Base-by-base conservation (phyloP, 2,797 vertebrate species). In the Psittacula derbiana region DNA sequence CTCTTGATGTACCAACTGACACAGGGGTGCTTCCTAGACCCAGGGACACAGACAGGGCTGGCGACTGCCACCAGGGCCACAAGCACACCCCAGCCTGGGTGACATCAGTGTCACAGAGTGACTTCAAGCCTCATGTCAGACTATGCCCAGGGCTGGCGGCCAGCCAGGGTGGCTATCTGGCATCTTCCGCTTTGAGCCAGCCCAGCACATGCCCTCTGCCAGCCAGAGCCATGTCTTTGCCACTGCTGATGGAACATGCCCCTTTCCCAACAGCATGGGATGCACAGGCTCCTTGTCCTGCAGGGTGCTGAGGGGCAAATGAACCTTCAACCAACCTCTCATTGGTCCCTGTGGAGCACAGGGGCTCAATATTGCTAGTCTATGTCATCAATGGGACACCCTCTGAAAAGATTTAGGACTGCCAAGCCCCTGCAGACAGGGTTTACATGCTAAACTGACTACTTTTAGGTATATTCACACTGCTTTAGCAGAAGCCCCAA, bases 181-280 rank as follows among this genome's bases (percentile, higher is more conserved):
- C 4, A 10, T 36, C n/a, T 93, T 18, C 27, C 2, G 0, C 7
- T 31, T 27, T 1, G 1, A 73, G 27, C 36, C 82, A 90, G 58
- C 19, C 44, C 1, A 2, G 58, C 36, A 64, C 2, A 3, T 60
- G 27, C 17, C n/a, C 66, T 53, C 31, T 73, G 69, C 61, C n/a
- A 64, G 46, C 55, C 41, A 83, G 31, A 62, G 43, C 47, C 2
- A 0, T 0, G 0, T 38, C 75, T 75, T 43, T 78, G 52, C 40
- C 73, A 14, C 50, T 16, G 47, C 15, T 3, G 53, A 65, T 0
- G 1, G 64, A 76, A 49, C 0, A 1, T 49, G 12, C 4, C n/a
- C 28, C 44, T 67, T 61, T 60, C 28, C 47, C 0, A 0, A 41
- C 28, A 38, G 20, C 30, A 53, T 2, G 27, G 41, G 16, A 40